Conservation (phyloP, 2,888 invertebrate species). For the Drosophila helvetica region DNA sequence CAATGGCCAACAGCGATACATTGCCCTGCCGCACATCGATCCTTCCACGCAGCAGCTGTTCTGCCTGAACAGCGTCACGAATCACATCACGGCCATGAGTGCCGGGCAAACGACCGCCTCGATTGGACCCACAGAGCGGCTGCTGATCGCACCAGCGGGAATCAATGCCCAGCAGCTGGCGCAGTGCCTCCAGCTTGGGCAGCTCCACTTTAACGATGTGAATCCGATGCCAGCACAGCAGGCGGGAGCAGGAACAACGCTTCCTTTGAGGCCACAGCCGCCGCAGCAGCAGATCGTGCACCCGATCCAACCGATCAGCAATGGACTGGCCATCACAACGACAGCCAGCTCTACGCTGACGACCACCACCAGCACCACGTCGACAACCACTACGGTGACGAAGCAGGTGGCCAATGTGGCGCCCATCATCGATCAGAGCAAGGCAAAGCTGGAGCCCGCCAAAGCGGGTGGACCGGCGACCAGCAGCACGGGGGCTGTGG, state of each 20-base stretch:
- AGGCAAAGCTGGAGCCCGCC: slow-evolving; percentile 75
- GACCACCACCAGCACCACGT: slow-evolving; percentile 61
- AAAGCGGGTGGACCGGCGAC: slow-evolving; percentile 27
- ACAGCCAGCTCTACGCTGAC: slow-evolving; percentile 67
- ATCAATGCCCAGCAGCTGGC: slow-evolving; percentile 84
- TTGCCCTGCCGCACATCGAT: slow-evolving; percentile 83
- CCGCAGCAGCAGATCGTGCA: slow-evolving; percentile 83
- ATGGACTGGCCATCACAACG: slow-evolving; percentile 61
- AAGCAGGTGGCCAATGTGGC: slow-evolving; percentile 84
- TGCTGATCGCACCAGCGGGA: slow-evolving; percentile 83
- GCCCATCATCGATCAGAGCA: slow-evolving; percentile 84
- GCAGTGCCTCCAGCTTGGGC: slow-evolving; percentile 83
- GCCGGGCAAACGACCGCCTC: slow-evolving; percentile 83
- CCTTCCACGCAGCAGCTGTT: slow-evolving; percentile 83
- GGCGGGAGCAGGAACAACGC: slow-evolving; percentile 34
- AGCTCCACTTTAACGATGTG: slow-evolving; percentile 84
- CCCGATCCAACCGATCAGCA: slow-evolving; percentile 77
- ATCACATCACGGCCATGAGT: slow-evolving; percentile 84
- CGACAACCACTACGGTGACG: slow-evolving; percentile 73
- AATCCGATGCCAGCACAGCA: slow-evolving; percentile 76
- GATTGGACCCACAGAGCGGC: slow-evolving; percentile 82
- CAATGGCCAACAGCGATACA: slow-evolving; percentile 76
- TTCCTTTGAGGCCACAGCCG: slow-evolving; percentile 68
- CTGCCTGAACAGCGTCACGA: slow-evolving; percentile 83
- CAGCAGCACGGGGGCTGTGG: slow-evolving; percentile 67